A percentile compares a stretch with the other conserved stretches of the same genome.
Evolutionary conservation across 2,113 vertebrate species (phyloP).

Genomic region (Lepidothrix coronata): DNA sequence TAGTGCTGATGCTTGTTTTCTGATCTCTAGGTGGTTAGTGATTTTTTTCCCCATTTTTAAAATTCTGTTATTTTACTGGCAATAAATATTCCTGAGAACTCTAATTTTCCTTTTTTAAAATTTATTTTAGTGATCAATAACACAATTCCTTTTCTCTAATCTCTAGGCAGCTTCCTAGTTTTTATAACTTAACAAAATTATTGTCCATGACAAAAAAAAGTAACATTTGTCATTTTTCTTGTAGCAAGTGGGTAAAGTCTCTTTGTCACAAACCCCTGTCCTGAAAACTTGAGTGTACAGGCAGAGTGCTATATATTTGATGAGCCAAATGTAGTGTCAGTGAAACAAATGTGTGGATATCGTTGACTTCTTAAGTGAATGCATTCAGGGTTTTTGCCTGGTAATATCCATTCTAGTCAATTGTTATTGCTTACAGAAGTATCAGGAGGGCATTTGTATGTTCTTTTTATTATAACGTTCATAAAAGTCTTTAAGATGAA

Average conservation of each 20-base stretch:
- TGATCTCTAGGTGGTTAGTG: neutral
- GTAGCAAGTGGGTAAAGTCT: neutral
- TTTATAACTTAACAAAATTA: neutral
- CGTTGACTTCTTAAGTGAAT: neutral
- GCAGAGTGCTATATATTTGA: neutral
- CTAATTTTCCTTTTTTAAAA: neutral
- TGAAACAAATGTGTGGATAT: neutral
- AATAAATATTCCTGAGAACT: neutral
- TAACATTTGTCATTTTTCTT: neutral
- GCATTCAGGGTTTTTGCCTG: neutral
- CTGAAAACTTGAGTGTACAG: neutral
- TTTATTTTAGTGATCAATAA: neutral
- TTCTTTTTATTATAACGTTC: neutral
- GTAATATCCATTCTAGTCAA: conserved; percentile 4
- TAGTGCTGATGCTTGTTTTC: neutral
- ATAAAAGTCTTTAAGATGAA: conserved; percentile 9
- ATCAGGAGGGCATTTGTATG: neutral
- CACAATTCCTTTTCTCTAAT: neutral
- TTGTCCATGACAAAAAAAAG: neutral
- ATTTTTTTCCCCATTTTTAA: neutral
- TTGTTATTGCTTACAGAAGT: neutral
- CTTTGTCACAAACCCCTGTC: neutral
- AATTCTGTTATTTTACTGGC: neutral
- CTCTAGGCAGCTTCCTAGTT: neutral
- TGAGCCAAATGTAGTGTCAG: neutral